These are phyloP conservation scores for Cydia amplana DNA, from an alignment of 1,140 invertebrate genomes.

Conservation along the genomic window DNA sequence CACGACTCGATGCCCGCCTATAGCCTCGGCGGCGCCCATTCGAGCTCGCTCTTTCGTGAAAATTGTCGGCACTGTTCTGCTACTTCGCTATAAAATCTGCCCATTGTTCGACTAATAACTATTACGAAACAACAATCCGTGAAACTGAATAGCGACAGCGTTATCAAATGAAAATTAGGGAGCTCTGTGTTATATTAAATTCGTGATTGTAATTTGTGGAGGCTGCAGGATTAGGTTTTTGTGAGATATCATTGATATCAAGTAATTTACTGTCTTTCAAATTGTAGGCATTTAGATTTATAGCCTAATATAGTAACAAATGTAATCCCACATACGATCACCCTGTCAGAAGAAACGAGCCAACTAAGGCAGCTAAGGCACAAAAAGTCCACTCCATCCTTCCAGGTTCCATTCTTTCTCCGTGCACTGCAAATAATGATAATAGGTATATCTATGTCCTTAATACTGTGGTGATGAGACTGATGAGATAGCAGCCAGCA, in stretches of 20 bases:
- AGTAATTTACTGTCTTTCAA: not conserved
- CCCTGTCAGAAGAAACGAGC: too few relatives aligned
- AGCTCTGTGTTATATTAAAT: not conserved
- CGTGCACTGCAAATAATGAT: too few relatives aligned
- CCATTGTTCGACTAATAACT: conserved; percentile 77
- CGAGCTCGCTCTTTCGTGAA: conserved; percentile 68
- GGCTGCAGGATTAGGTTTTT: not conserved
- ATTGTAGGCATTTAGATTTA: too few relatives aligned
- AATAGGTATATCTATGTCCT: too few relatives aligned
- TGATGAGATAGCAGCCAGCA: too few relatives aligned
- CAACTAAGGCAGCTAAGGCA: too few relatives aligned
- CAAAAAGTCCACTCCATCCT: too few relatives aligned
- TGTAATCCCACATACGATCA: too few relatives aligned
- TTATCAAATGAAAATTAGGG: conserved; percentile 19
- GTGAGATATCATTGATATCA: not conserved
- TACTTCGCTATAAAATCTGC: conserved; percentile 68
- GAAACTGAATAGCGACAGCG: conserved; percentile 56
- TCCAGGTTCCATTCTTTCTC: too few relatives aligned
- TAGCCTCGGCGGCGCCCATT: conserved; percentile 59
- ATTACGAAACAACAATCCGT: conserved; percentile 73
- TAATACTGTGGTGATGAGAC: too few relatives aligned
- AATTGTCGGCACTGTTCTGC: conserved; percentile 73
- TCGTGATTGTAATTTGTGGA: conserved; percentile 5
- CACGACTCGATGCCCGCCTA: conserved; percentile 64
- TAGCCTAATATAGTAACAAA: too few relatives aligned